phyloP scores from a whole-genome alignment of 2,888 invertebrate species.

The Apamea sordens region DNA sequence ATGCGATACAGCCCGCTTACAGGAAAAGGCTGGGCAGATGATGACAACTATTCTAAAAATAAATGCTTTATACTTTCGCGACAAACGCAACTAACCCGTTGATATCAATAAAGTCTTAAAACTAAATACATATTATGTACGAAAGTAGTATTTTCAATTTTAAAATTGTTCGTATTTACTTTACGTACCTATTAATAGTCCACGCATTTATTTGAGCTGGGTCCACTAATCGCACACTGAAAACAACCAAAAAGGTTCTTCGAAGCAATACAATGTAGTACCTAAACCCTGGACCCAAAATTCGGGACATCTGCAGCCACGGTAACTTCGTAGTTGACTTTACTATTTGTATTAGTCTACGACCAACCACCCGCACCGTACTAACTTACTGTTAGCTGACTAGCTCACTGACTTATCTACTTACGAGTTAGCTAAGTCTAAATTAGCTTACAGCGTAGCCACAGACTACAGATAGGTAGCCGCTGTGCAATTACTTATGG shows the following conservation, averaged over 20 bases:
- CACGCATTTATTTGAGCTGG: background rate
- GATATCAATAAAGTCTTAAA: background rate
- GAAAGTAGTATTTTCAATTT: background rate
- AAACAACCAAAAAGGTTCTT: background rate
- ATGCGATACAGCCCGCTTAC: too few relatives aligned
- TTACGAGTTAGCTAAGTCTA: slow-evolving; percentile 66
- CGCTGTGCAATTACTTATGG: slow-evolving; percentile 26
- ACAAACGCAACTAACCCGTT: too few relatives aligned
- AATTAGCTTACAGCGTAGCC: slow-evolving; percentile 62
- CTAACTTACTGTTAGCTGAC: slow-evolving; percentile 64
- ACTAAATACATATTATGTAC: background rate
- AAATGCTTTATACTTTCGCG: too few relatives aligned
- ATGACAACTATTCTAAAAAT: too few relatives aligned
- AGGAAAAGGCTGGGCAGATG: too few relatives aligned
- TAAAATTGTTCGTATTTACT: background rate
- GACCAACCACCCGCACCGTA: slow-evolving; percentile 55
- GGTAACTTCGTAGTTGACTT: slow-evolving; percentile 53
- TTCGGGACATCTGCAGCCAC: slow-evolving; percentile 53
- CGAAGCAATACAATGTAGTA: slow-evolving; percentile 15
- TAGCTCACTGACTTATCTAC: slow-evolving; percentile 68
- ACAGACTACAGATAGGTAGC: slow-evolving; percentile 40
- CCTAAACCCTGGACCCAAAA: slow-evolving; percentile 26
- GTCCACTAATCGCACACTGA: background rate
- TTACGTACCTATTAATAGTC: background rate
- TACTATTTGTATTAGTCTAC: slow-evolving; percentile 61